phyloP scores from a whole-genome alignment of 2,797 vertebrate species.

The Myiothlypis coronata region DNA sequence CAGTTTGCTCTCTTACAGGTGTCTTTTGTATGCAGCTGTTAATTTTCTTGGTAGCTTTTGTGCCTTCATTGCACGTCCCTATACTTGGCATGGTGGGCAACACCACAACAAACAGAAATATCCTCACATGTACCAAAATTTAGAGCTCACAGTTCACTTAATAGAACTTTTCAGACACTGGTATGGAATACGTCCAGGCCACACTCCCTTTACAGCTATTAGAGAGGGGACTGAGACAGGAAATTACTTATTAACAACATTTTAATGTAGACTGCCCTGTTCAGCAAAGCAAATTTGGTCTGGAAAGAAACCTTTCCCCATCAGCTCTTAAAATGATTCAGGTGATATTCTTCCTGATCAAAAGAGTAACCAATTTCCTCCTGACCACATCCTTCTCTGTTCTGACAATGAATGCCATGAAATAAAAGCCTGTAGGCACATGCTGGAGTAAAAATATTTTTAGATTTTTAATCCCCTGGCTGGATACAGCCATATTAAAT shows the following conservation, averaged over 20 bases:
- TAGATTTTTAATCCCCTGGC: conserved; percentile 58
- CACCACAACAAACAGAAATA: neutral
- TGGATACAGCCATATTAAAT: conserved; percentile 59
- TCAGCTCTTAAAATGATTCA: conserved; percentile 17
- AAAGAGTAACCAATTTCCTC: conserved; percentile 32
- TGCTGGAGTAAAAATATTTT: conserved; percentile 60
- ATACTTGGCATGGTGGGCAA: neutral
- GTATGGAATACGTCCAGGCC: neutral
- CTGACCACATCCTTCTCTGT: conserved; percentile 19
- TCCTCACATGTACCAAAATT: neutral
- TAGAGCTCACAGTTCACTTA: neutral
- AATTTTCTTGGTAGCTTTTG: neutral
- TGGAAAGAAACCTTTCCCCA: neutral
- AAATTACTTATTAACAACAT: conserved; percentile 54
- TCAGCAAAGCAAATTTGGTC: conserved; percentile 1
- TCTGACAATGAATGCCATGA: neutral
- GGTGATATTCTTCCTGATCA: conserved; percentile 2
- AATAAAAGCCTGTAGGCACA: conserved; percentile 10
- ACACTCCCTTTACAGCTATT: neutral
- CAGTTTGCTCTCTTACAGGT: neutral
- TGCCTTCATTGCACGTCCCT: neutral
- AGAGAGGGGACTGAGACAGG: neutral
- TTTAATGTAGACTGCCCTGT: neutral
- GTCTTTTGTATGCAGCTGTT: neutral
- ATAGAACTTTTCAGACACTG: neutral